Evolutionary conservation across 2,797 vertebrate species (phyloP).

Genomic region (Coilia nasus): DNA sequence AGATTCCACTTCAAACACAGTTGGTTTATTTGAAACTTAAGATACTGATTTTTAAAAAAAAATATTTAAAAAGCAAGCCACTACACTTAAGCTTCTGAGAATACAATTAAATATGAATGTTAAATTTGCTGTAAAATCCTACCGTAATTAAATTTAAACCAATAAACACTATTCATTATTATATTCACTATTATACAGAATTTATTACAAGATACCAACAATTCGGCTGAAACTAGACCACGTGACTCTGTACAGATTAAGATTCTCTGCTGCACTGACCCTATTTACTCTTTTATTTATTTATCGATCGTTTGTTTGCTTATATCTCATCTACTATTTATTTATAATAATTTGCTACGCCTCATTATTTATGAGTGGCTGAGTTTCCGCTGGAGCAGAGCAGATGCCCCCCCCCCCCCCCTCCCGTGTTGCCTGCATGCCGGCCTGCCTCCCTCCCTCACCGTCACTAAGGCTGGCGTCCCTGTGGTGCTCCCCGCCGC

Average conservation of each 20-base stretch:
- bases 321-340: neutral
- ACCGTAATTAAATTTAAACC: neutral
- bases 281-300: neutral
- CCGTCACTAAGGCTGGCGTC: slow-evolving; percentile 82
- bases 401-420: too few relatives aligned
- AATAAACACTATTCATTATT: neutral
- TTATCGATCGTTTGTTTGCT: neutral
- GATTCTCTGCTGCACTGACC: neutral
- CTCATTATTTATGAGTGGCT: neutral
- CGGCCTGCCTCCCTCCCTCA: slow-evolving; percentile 55
- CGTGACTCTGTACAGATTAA: neutral
- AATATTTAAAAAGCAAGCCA: neutral
- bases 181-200: neutral
- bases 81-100: neutral
- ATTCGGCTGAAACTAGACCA: neutral
- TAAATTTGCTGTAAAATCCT: neutral
- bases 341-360: neutral
- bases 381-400: neutral
- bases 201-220: neutral
- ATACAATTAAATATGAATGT: neutral
- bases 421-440: too few relatives aligned
- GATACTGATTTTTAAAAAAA: neutral
- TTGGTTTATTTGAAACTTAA: too few relatives aligned
- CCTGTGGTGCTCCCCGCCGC: slow-evolving; percentile 83
- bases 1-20: too few relatives aligned